Percentiles rank a stretch among this genome's conserved stretches.
These are phyloP conservation scores for Oscheius sp. DNA, from an alignment of 2,888 invertebrate species.

Conservation along the genomic window DNA sequence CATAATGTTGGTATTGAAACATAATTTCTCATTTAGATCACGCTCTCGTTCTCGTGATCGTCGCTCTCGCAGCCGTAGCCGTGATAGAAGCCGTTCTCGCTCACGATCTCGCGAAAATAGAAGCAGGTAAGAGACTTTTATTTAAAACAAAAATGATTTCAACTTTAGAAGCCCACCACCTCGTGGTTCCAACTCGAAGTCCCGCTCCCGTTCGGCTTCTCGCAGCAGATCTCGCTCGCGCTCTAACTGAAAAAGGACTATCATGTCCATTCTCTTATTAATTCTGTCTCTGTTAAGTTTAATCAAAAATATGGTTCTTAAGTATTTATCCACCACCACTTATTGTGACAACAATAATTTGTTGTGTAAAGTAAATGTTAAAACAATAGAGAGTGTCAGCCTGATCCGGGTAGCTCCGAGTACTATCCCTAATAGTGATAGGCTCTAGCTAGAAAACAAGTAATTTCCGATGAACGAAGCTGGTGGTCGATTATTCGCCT, in stretches of 20 bases:
- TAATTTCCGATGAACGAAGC: constrained; percentile 33
- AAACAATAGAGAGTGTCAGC: constrained; percentile 21
- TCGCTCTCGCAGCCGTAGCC: constrained; percentile 42
- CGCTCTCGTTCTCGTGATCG: constrained; percentile 45
- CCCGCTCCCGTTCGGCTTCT: constrained; percentile 11
- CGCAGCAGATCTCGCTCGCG: constrained; percentile 12
- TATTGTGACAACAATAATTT: too few relatives aligned
- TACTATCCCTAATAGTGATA: constrained; percentile 28
- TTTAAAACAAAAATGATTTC: background rate
- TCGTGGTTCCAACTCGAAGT: background rate
- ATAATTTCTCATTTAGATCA: constrained; percentile 18
- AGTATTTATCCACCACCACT: too few relatives aligned
- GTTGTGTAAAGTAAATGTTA: too few relatives aligned
- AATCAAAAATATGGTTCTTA: too few relatives aligned
- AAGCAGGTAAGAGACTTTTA: constrained; percentile 25
- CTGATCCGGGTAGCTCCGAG: constrained; percentile 24
- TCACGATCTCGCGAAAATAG: constrained; percentile 40
- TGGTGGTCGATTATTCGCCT: constrained; percentile 33
- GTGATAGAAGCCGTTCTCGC: constrained; percentile 26
- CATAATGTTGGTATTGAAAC: background rate
- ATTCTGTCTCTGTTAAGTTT: too few relatives aligned
- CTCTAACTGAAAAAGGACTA: background rate
- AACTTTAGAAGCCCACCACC: constrained; percentile 28
- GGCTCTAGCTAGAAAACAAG: background rate
- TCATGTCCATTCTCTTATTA: too few relatives aligned